A percentile compares a stretch with the other conserved stretches of the same genome.
These are phyloP conservation scores for Drosophila testacea DNA, from an alignment of 2,888 invertebrate species.

Conservation along the genomic window DNA sequence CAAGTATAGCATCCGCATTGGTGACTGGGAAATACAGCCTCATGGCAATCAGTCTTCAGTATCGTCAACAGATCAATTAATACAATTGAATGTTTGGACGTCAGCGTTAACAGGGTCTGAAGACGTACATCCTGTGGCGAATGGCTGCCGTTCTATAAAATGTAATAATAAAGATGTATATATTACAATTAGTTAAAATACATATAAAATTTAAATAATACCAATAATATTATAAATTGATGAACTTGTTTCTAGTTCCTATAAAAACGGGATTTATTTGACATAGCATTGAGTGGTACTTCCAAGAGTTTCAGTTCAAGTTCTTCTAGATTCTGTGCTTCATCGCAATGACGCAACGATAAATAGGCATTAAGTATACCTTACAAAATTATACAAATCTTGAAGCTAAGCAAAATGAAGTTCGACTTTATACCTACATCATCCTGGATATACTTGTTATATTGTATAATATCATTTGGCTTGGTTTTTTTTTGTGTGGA, in stretches of 20 bases:
- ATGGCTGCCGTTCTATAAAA: slow-evolving; percentile 16
- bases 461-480: slow-evolving; percentile 61
- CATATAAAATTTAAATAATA: too few relatives aligned
- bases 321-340: slow-evolving; percentile 46
- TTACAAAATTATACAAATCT: slow-evolving; percentile 4
- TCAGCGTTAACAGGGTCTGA: slow-evolving; percentile 38
- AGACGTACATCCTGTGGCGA: slow-evolving; percentile 28
- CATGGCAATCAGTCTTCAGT: slow-evolving; percentile 72
- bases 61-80: slow-evolving; percentile 72
- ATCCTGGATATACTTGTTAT: slow-evolving; percentile 6
- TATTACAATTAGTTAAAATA: too few relatives aligned
- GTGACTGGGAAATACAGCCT: slow-evolving; percentile 67
- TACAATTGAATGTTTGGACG: slow-evolving; percentile 59
- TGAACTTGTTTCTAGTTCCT: too few relatives aligned
- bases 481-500: slow-evolving; percentile 23
- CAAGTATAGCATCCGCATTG: slow-evolving; percentile 71
- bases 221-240: too few relatives aligned
- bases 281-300: slow-evolving; percentile 38
- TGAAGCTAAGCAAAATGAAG: background rate
- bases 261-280: too few relatives aligned
- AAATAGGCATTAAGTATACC: slow-evolving; percentile 60
- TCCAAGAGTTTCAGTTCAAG: slow-evolving; percentile 20
- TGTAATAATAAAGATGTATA: too few relatives aligned
- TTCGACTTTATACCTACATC: slow-evolving; percentile 46
- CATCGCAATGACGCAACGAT: slow-evolving; percentile 55